Conservation (phyloP, 2,888 invertebrate species). For the Polymixis flavicincta region DNA sequence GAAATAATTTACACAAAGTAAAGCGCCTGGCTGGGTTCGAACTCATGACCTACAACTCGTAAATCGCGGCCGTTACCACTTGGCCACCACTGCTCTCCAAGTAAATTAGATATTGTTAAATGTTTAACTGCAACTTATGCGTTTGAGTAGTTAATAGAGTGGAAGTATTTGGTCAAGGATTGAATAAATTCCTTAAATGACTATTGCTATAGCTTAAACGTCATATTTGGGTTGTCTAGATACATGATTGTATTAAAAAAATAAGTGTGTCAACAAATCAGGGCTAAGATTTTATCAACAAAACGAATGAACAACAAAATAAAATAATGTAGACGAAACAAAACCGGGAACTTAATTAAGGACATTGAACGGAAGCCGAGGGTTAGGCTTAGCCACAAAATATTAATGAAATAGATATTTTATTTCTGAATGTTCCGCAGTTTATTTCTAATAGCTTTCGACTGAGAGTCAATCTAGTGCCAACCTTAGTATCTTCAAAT, state of each 20-base stretch:
- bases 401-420: not conserved
- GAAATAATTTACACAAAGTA: too few relatives aligned
- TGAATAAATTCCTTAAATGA: not conserved
- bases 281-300: constrained; percentile 13
- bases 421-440: not conserved
- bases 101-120: not conserved
- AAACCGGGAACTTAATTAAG: constrained; percentile 6
- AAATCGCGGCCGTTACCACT: too few relatives aligned
- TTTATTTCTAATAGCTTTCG: too few relatives aligned
- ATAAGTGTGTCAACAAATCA: constrained; percentile 2
- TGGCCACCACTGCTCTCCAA: too few relatives aligned
- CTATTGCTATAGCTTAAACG: too few relatives aligned
- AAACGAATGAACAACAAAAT: constrained; percentile 4
- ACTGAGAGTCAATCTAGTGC: not conserved
- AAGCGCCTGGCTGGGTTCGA: too few relatives aligned
- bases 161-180: not conserved
- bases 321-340: constrained; percentile 2
- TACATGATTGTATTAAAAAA: not conserved
- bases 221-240: not conserved
- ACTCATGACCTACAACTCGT: too few relatives aligned
- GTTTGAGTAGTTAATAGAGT: not conserved
- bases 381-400: not conserved
- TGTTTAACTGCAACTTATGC: not conserved
- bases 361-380: constrained; percentile 2
- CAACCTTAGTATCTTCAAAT: not conserved